phyloP scores from a whole-genome alignment of 2,113 vertebrate genomes.

The Turdus rufiventris region DNA sequence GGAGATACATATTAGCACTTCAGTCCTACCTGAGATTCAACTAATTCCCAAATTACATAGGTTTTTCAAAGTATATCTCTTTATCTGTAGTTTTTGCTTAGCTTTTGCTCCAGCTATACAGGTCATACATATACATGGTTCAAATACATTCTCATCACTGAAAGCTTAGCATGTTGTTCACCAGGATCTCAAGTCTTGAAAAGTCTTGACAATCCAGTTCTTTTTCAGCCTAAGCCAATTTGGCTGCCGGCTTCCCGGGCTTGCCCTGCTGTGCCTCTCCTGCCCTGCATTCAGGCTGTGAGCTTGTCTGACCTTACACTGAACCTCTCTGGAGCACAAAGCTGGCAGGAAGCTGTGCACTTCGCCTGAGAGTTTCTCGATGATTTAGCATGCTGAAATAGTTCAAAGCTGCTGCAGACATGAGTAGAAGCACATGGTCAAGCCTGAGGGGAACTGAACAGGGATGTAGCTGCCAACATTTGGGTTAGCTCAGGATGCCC shows the following conservation, averaged over 20 bases:
- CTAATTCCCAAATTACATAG: background rate
- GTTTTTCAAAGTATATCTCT: background rate
- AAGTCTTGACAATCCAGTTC: constrained; percentile 17
- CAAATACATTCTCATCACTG: background rate
- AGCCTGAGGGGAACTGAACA: background rate
- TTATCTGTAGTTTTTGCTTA: background rate
- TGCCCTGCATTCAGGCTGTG: background rate
- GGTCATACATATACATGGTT: background rate
- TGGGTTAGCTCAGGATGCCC: background rate
- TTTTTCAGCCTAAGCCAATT: background rate
- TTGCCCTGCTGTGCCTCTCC: constrained; percentile 3
- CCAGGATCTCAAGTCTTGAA: background rate
- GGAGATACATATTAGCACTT: background rate
- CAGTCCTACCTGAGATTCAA: background rate
- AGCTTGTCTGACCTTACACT: constrained; percentile 47
- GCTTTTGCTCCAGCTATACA: background rate
- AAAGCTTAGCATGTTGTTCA: background rate
- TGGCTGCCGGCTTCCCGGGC: background rate
- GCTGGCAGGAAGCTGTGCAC: constrained; percentile 10
- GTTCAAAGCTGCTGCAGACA: constrained; percentile 24
- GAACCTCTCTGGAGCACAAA: constrained; percentile 18
- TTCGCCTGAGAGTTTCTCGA: background rate
- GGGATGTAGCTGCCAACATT: background rate
- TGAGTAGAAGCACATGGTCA: constrained; percentile 8
- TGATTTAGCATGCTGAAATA: constrained; percentile 28